phyloP scores from a whole-genome alignment of 1,140 invertebrate species.

The Micrasema minimum region DNA sequence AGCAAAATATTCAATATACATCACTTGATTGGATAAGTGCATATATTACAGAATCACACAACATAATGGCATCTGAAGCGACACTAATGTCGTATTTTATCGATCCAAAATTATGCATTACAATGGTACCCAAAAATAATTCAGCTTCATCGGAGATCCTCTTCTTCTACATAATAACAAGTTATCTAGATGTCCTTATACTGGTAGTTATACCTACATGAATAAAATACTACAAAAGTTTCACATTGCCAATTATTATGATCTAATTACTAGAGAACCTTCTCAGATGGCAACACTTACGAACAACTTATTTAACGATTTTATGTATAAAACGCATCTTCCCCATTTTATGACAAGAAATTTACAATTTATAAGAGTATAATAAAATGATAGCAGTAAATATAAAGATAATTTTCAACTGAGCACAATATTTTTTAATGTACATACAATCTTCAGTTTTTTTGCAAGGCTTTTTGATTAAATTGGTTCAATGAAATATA shows the following conservation, averaged over 20 bases:
- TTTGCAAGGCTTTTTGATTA: too few relatives aligned
- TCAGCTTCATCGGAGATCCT: constrained; percentile 17
- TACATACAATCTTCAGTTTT: not conserved
- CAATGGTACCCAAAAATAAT: constrained; percentile 33
- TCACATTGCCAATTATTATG: constrained; percentile 35
- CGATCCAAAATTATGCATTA: constrained; percentile 16
- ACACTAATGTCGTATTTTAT: constrained; percentile 4
- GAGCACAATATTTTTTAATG: not conserved
- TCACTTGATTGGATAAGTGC: constrained; percentile 42
- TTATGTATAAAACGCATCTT: constrained; percentile 31
- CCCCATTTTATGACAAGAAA: constrained; percentile 29
- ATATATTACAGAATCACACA: constrained; percentile 1
- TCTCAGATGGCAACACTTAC: constrained; percentile 33
- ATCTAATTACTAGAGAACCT: constrained; percentile 32
- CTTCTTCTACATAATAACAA: constrained; percentile 26
- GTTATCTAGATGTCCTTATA: constrained; percentile 32
- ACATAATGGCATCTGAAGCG: not conserved
- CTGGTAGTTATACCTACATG: constrained; percentile 20
- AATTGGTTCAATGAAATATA: too few relatives aligned
- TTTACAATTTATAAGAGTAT: constrained; percentile 13
- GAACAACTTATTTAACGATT: constrained; percentile 33
- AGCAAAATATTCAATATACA: constrained; percentile 38
- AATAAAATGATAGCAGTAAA: constrained; percentile 23
- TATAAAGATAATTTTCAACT: constrained; percentile 4
- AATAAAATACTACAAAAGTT: constrained; percentile 37